Conservation (phyloP, 2,113 vertebrate genomes). For the Corvus cornix region DNA sequence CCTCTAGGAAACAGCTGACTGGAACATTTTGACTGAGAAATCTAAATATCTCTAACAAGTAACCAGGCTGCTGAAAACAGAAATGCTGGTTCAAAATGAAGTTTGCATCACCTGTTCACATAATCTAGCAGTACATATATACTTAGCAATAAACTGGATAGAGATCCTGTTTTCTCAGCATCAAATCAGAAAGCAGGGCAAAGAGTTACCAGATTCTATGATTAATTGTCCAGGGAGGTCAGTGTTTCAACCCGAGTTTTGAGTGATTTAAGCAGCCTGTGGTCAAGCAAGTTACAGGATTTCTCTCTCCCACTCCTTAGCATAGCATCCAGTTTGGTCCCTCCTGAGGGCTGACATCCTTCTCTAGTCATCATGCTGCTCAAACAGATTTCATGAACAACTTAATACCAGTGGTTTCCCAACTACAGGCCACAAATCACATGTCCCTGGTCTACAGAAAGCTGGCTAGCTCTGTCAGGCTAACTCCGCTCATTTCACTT, state of each 20-base stretch:
- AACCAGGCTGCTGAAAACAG: neutral
- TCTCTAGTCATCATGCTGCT: neutral
- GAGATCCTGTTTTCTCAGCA: neutral
- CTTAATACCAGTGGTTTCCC: conserved; percentile 26
- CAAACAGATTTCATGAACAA: neutral
- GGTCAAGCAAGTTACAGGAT: neutral
- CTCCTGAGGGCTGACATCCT: neutral
- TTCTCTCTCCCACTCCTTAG: neutral
- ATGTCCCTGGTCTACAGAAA: neutral
- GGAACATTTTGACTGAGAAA: neutral
- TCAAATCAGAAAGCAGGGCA: neutral
- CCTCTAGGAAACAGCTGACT: neutral
- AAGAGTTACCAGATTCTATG: neutral
- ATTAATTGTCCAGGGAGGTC: neutral
- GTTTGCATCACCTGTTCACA: neutral
- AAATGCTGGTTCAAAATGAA: neutral
- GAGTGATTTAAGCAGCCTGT: neutral
- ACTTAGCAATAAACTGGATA: neutral
- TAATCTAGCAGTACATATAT: neutral
- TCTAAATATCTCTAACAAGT: neutral
- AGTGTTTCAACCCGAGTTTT: neutral
- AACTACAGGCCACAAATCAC: neutral
- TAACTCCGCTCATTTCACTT: conserved; percentile 22
- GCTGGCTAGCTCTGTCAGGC: neutral
- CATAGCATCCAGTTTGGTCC: neutral